Percentiles rank a stretch among this genome's conserved stretches.
Evolutionary conservation across 2,113 vertebrate genomes (phyloP).

Genomic region (Apeltes quadracus): DNA sequence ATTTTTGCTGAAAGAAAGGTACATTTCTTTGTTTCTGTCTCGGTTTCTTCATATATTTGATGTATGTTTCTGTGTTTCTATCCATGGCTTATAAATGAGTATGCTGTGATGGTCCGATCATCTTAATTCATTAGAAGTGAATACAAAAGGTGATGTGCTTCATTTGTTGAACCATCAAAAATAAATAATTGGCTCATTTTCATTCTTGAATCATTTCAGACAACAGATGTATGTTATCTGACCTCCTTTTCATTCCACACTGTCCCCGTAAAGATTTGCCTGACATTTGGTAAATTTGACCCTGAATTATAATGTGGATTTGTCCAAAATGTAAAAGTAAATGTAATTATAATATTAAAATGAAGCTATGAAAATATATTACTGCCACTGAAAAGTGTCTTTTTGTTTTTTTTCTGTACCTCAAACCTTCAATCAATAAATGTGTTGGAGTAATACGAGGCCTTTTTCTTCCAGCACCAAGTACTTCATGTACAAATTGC

Average conservation of each 20-base stretch:
- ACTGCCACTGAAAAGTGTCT: slow-evolving; percentile 43
- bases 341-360: slow-evolving; percentile 83
- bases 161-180: slow-evolving; percentile 61
- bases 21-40: slow-evolving; percentile 66
- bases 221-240: slow-evolving; percentile 60
- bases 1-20: slow-evolving; percentile 59
- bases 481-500: slow-evolving; percentile 19
- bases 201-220: slow-evolving; percentile 62
- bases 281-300: slow-evolving; percentile 78
- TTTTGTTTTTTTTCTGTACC: slow-evolving; percentile 24
- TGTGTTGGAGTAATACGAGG: slow-evolving; percentile 10
- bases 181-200: slow-evolving; percentile 48
- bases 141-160: slow-evolving; percentile 68
- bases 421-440: slow-evolving; percentile 18
- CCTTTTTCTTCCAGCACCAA: slow-evolving; percentile 7
- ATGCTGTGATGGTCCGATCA: slow-evolving; percentile 72
- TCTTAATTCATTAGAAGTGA: slow-evolving; percentile 67
- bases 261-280: slow-evolving; percentile 62
- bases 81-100: slow-evolving; percentile 71
- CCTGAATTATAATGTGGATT: slow-evolving; percentile 78
- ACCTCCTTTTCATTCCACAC: slow-evolving; percentile 56
- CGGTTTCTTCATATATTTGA: slow-evolving; percentile 77
- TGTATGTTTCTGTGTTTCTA: slow-evolving; percentile 76
- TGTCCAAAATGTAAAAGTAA: slow-evolving; percentile 82
- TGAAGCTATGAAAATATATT: slow-evolving; percentile 67